Evolutionary conservation across 2,888 invertebrate genomes (phyloP).

Genomic region (Drosophila basisetae): DNA sequence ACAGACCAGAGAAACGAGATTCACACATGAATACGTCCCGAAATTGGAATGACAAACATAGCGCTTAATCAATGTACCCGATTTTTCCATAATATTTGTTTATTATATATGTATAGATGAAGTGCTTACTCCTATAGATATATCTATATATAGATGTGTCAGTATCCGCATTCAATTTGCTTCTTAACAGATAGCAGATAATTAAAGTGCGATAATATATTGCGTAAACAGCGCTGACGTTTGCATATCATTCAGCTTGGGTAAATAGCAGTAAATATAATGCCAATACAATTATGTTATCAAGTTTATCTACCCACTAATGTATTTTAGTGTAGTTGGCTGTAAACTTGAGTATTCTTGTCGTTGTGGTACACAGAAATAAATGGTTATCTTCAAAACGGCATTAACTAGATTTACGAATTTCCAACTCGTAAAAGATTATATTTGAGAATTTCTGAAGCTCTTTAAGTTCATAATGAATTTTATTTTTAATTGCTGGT

Average conservation of each 20-base stretch:
- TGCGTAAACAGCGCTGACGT: conserved; percentile 41
- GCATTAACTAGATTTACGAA: neutral
- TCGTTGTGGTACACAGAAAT: neutral
- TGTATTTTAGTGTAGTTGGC: neutral
- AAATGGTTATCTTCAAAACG: neutral
- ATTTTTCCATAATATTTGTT: conserved; percentile 1
- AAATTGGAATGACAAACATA: neutral
- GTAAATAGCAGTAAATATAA: conserved; percentile 37
- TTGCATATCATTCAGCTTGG: conserved; percentile 50
- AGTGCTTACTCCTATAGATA: no score
- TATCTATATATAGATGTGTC: neutral
- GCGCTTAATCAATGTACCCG: neutral
- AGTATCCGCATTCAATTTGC: conserved; percentile 18
- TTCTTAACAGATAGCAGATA: conserved; percentile 45
- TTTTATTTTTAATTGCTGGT: neutral
- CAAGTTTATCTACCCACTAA: conserved; percentile 4
- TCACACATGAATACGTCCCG: neutral
- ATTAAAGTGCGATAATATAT: conserved; percentile 53
- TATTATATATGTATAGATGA: neutral
- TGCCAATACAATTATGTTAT: conserved; percentile 43
- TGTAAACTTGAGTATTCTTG: neutral
- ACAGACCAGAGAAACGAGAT: neutral
- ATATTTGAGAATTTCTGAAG: neutral
- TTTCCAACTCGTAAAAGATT: neutral
- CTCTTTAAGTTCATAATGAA: neutral